Conservation (phyloP, 1,140 invertebrate genomes). For the Ptiloglossa arizonensis region DNA sequence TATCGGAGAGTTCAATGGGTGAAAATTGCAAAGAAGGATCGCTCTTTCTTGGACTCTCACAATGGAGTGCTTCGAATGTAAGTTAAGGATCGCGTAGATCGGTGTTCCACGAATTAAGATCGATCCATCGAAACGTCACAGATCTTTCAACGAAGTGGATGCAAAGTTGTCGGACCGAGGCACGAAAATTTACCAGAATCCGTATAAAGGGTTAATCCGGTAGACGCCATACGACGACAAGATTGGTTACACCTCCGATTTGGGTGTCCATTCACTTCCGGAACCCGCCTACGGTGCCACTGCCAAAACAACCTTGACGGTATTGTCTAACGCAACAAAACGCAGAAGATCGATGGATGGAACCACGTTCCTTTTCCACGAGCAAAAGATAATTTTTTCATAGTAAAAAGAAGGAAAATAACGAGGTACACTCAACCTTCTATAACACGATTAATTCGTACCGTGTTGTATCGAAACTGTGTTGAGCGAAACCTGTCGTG, state of each 20-base stretch:
- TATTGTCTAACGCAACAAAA: constrained; percentile 66
- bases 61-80: not conserved
- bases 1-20: constrained; percentile 3
- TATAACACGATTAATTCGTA: too few species aligned
- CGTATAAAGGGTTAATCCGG: constrained; percentile 60
- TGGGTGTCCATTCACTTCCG: constrained; percentile 70
- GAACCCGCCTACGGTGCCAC: constrained; percentile 69
- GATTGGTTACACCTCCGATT: constrained; percentile 69
- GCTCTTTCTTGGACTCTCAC: not conserved
- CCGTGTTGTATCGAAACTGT: too few species aligned
- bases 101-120: constrained; percentile 26
- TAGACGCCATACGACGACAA: constrained; percentile 54
- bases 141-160: constrained; percentile 8
- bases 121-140: constrained; percentile 69
- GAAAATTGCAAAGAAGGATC: constrained; percentile 2
- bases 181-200: constrained; percentile 18
- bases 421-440: not conserved
- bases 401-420: not conserved
- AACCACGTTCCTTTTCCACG: not conserved
- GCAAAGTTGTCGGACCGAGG: not conserved
- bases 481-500: too few species aligned
- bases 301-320: constrained; percentile 77
- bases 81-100: constrained; percentile 2
- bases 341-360: constrained; percentile 71
- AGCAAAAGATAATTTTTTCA: not conserved